These are phyloP conservation scores for Oceanites oceanicus DNA, from an alignment of 2,113 vertebrate species.

Conservation along the genomic window DNA sequence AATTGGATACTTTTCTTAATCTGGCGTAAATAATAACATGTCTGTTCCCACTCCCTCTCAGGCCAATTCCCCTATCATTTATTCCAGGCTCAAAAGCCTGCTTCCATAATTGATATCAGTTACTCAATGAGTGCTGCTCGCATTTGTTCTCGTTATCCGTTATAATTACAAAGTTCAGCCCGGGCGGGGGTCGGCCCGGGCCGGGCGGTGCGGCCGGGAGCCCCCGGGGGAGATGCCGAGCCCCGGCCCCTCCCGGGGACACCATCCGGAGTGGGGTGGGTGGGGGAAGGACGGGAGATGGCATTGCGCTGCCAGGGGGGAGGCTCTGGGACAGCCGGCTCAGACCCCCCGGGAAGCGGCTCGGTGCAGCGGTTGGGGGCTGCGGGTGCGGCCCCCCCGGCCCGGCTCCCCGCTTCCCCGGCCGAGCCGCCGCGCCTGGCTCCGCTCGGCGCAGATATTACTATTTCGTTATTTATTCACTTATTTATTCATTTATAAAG, in stretches of 20 bases:
- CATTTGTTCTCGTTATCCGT: conserved; percentile 74
- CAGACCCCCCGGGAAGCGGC: not conserved
- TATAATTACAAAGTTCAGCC: conserved; percentile 72
- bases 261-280: rapidly evolving
- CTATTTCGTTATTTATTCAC: conserved; percentile 76
- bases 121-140: conserved; percentile 73
- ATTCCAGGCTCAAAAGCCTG: conserved; percentile 79
- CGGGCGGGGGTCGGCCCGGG: not conserved
- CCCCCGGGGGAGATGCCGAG: not conserved
- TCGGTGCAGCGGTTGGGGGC: not conserved
- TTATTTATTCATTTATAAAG: conserved; percentile 82
- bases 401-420: not conserved
- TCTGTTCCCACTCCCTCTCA: conserved; percentile 76
- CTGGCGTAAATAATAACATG: conserved; percentile 89
- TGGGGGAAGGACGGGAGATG: not conserved
- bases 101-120: conserved; percentile 82
- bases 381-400: not conserved
- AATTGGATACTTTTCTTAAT: conserved; percentile 87
- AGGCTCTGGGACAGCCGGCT: not conserved
- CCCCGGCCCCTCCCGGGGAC: not conserved
- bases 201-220: not conserved
- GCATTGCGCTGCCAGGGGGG: rapidly evolving
- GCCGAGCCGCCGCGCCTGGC: not conserved
- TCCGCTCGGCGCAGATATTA: not conserved
- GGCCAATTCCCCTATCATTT: conserved; percentile 83